Evolutionary conservation across 2,888 invertebrate genomes (phyloP), one percentile per base, ranked within the genome.

Genomic region (Cephus nigrinus): DNA sequence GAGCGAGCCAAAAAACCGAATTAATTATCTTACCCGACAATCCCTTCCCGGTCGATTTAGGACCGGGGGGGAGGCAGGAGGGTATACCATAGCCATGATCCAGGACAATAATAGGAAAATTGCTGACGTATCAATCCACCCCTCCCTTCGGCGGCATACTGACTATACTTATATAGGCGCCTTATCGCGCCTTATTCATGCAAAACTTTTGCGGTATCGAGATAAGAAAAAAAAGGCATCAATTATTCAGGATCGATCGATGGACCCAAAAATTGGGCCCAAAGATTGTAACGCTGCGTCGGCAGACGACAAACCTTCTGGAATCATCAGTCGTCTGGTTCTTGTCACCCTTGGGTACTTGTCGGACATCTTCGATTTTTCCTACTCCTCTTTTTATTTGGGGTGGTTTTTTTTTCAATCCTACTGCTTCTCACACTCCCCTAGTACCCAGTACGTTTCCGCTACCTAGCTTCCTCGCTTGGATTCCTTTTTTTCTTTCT

Each of bases 11-110:
- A 71, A 71, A 77, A 69, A 36, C 74, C 15, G 69, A 77, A 77
- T 77, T 77, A 77, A 77, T 77, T 75, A 75, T 77, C 72, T 71
- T 30, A 69, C 35, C 55, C 55, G 55, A 55, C 55, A 55, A 55
- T 55, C 55, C 55, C 23, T 9, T 23, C 55, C 9, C 9, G 55
- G 23, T 55, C 2, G 55, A 55, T 55, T 15, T 5, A 23, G 55
- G 5, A 55, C 9, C 15, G 15, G 15, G 9, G 23, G 15, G 9
- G 9, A 9, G 55, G 23, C 34, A 34, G 34, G 34, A 34, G 40
- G 35, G 12, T 12, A 35, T 35, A 12, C 15, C 9, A 55, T 1
- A 55, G 23, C 23, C 55, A 55, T 23, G 55, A 55, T 55, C 55
- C 55, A 23, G 9, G 55, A 55, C 55, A 55, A 55, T 55, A 55